Evolutionary conservation across 2,113 vertebrate genomes (phyloP), one percentile per base, ranked within the genome.

Genomic region (Spizaetus ornatus): DNA sequence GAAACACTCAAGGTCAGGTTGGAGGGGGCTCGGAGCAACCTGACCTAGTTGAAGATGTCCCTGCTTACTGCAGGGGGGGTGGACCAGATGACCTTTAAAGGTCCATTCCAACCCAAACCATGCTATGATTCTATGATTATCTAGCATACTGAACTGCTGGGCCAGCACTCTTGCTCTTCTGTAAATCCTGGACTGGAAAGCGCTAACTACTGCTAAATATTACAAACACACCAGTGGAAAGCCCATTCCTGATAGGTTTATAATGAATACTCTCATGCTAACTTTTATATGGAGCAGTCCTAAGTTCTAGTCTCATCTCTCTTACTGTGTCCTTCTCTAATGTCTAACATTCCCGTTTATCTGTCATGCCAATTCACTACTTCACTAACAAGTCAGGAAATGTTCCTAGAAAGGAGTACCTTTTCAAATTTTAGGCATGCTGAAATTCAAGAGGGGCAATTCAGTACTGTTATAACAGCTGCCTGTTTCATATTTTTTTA

Each of bases 301-400:
- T 88, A 53, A 58, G 9, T 50, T 58, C 48, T 47, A 55, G 10
- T 27, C 42, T 71, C 40, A 70, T 56, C 22, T 56, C 25, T 38
- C 31, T 91, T 59, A 66, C 8, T 29, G 9, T 16, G 12, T 40
- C 22, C 25, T 58, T 86, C 26, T 63, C 23, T 47, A 13, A n/a
- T 8, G 27, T 36, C 67, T 25, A 70, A 36, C 16, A 22, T 43
- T 71, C 25, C 23, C 27, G 32, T 7, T 9, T 59, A 62, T 21
- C 52, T 63, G n/a, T 16, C 34, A 80, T 2, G 4, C 2, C 0
- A 0, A 58, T 21, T 74, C 22, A 52, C 20, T 50, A 25, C 47
- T n/a, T 72, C 45, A 56, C 19, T 23, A 52, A 42, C 7, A 69
- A 16, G 11, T 6, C 23, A 12, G 36, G 34, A 85, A 76, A 69